Conservation (phyloP, 53 echinoderm and acorn worm genomes). For the Crossaster papposus region DNA sequence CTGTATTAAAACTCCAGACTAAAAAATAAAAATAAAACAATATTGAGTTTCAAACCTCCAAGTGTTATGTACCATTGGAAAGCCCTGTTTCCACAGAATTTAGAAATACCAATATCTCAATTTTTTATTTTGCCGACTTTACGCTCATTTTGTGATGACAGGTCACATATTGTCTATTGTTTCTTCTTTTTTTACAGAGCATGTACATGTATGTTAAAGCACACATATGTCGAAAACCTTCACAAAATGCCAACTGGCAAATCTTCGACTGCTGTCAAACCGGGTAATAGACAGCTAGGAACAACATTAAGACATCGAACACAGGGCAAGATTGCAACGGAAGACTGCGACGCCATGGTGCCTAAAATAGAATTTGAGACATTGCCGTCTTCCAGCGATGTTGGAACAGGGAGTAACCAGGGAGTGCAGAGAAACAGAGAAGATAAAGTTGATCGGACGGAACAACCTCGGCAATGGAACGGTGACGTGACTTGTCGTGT, state of each 20-base stretch:
- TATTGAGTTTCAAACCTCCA: no score
- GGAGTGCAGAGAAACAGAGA: neutral
- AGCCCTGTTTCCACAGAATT: no score
- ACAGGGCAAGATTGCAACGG: neutral
- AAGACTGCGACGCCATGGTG: slow-evolving; percentile 37
- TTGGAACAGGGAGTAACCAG: neutral
- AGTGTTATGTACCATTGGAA: no score
- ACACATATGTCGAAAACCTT: neutral
- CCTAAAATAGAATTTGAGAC: slow-evolving; percentile 51
- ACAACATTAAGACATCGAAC: slow-evolving; percentile 54
- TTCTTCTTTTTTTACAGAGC: no score
- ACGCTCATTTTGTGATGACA: no score
- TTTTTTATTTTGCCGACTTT: no score
- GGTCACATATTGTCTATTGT: no score
- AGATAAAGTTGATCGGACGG: neutral
- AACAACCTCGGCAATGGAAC: neutral
- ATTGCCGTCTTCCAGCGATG: neutral
- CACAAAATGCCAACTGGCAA: slow-evolving; percentile 61
- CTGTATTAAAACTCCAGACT: no score
- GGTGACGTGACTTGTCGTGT: neutral
- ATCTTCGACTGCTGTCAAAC: slow-evolving; percentile 6
- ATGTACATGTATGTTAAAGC: no score
- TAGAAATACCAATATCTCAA: no score
- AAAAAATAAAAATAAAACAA: no score
- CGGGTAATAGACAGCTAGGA: slow-evolving; percentile 15